Evolutionary conservation across 2,888 invertebrate genomes (phyloP), one percentile per base, ranked within the genome.

Genomic region (Drosophila acutilabella): DNA sequence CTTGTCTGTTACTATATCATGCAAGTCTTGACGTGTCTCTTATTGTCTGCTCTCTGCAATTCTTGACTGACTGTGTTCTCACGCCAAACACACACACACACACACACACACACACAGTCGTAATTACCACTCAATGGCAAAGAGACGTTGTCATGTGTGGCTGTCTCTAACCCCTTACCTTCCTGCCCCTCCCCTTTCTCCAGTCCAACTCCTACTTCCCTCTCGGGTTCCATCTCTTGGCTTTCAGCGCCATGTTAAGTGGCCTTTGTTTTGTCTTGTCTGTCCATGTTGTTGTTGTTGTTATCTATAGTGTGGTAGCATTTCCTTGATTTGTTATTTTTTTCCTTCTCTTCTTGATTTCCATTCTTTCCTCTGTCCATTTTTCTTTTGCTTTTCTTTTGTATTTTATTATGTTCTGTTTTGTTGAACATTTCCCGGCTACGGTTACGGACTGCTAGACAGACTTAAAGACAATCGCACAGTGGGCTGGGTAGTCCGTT

Each of bases 191-290:
- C 23, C 8, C 10, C 33, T 10, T 36, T 41, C 16, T 41, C 16
- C 6, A 41, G 6, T 7, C 30, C 13, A 8, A 7, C 45, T 42
- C 40, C n/a, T 11, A 8, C 30, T 30, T 30, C 8, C 30, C 30
- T 38, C 26, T 50, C n/a, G 42, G 14, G 16, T 4, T 13, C 7
- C 5, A 41, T 50, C 33, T 56, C 42, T 62, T 69, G 65, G 23
- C 71, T 68, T 68, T 64, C 64, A 60, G 65, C 76, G 76, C 58
- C 72, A 64, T 42, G 66, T 48, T 78, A 79, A 78, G 80, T 79
- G 78, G 80, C 76, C 62, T 62, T 72, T 79, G 75, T 69, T 78
- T 42, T 36, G 36, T 36, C 13, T 36, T 13, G 1, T 36, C 13
- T 36, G 36, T 36, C 6, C 3, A 20, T 20, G 23, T 16, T 23